These are phyloP conservation scores for Oostethus manadensis DNA, from an alignment of 2,113 vertebrate genomes.

Conservation along the genomic window DNA sequence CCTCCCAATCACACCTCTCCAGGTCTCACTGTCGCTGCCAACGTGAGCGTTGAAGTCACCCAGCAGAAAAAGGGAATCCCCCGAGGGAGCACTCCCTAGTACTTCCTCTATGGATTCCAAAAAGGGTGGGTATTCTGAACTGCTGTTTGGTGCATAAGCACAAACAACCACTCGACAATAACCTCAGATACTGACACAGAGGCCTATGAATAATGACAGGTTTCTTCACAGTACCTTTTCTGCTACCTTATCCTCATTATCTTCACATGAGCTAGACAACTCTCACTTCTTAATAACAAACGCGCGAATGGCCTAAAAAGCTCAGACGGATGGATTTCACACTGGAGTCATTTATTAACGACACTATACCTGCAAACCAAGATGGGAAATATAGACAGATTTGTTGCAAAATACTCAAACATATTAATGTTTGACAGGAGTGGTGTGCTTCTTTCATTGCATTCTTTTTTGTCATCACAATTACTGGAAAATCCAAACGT, in stretches of 20 bases:
- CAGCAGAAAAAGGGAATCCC: too few relatives aligned
- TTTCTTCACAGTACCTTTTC: conserved; percentile 35
- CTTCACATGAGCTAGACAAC: conserved; percentile 11
- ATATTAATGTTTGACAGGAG: not conserved
- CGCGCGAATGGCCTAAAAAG: not conserved
- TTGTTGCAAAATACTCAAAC: not conserved
- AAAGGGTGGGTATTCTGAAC: too few relatives aligned
- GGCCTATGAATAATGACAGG: conserved; percentile 54
- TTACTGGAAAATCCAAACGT: not conserved
- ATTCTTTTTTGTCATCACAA: not conserved
- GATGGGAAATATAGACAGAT: too few relatives aligned
- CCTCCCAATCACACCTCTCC: too few relatives aligned
- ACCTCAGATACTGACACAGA: conserved; percentile 42
- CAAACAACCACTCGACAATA: too few relatives aligned
- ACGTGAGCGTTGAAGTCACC: too few relatives aligned
- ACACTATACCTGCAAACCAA: not conserved
- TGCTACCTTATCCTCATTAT: conserved; percentile 34
- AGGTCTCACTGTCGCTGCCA: too few relatives aligned
- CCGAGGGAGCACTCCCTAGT: too few relatives aligned
- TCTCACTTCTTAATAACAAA: not conserved
- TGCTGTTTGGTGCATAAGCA: too few relatives aligned
- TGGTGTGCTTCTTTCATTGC: not conserved
- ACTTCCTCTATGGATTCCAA: too few relatives aligned
- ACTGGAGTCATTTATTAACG: conserved; percentile 4
- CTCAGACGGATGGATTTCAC: not conserved